These are phyloP conservation scores for Toxotes lorentzi DNA, from an alignment of 2,797 vertebrate genomes.

Conservation along the genomic window DNA sequence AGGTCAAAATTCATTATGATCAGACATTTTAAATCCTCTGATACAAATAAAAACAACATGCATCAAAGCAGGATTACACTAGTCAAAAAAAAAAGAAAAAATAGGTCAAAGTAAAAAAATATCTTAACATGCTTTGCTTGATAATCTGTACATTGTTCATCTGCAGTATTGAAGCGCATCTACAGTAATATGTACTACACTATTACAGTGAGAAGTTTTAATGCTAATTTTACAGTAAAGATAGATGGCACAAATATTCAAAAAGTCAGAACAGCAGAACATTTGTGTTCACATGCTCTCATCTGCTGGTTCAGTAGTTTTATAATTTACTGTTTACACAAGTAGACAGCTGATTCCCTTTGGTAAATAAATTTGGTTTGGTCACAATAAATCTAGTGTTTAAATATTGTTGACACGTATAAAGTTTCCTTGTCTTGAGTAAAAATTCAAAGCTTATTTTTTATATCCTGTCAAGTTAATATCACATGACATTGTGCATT, in stretches of 20 bases:
- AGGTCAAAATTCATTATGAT: constrained; percentile 2
- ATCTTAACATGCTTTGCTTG: constrained; percentile 52
- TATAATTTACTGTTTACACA: constrained; percentile 6
- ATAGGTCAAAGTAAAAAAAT: constrained; percentile 61
- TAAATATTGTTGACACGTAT: constrained; percentile 7
- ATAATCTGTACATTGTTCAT: constrained; percentile 45
- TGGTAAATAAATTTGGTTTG: constrained; percentile 17
- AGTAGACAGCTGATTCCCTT: constrained; percentile 25
- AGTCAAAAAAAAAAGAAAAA: constrained; percentile 28
- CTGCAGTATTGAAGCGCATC: constrained; percentile 23
- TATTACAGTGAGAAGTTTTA: constrained; percentile 10
- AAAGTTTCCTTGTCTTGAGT: not conserved
- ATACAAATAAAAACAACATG: constrained; percentile 58
- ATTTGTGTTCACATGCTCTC: constrained; percentile 42
- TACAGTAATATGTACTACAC: constrained; percentile 10
- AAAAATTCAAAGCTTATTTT: not conserved
- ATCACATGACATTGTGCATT: not conserved
- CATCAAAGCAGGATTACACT: constrained; percentile 42
- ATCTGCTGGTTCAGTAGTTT: constrained; percentile 22
- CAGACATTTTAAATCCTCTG: not conserved
- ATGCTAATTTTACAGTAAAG: constrained; percentile 12
- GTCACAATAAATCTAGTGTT: constrained; percentile 12
- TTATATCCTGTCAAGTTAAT: not conserved
- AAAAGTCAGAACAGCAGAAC: constrained; percentile 9
- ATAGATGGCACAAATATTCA: constrained; percentile 13